Evolutionary conservation across 1,140 invertebrate genomes (phyloP), one percentile per base, ranked within the genome.

Genomic region (Neoseiulus cucumeris): DNA sequence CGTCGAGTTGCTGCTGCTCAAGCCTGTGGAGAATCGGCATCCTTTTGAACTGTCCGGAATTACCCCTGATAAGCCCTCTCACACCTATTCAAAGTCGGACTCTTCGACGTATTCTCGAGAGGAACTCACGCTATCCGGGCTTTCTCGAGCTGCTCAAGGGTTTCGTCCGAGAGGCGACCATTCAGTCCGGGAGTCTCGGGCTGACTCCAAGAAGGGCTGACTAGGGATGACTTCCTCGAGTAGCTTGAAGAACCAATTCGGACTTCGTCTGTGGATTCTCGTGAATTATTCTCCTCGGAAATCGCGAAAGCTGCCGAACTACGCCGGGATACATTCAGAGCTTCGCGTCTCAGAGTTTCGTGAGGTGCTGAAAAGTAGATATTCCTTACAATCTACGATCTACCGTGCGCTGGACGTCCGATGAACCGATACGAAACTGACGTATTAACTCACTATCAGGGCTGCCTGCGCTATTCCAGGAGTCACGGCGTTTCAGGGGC

Each of bases 61-160:
- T n/a, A n/a, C n/a, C n/a, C n/a, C n/a, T n/a, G n/a, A n/a, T n/a
- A n/a, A n/a, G n/a, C n/a, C n/a, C n/a, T n/a, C n/a, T n/a, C n/a
- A n/a, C 9, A 39, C 4, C 33, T 39, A 6, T 39, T 39, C 33
- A 4, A 39, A 6, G 4, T 39, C 9, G 4, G 33, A 39, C 9
- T 39, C 33, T 39, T 39, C 4, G 33, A 6, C 33, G 9, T 39
- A 4, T 6, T 39, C 33, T 4, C 33, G 4, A 5, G 9, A 33
- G 22, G 17, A 17, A 59, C 51, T 59, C 9, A 59, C 51, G 51
- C 51, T 4, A 59, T 25, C 4, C 51, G 51, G 22, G 51, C 51
- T 59, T 59, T 59, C 33, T 59, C 51, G 33, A 59, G 51, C 22
- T 59, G 51, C 14, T 59, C 51, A 14, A 59, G 9, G 25, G 51